Evolutionary conservation across 2,888 invertebrate genomes (phyloP).

Genomic region (Teinopalpus imperialis): DNA sequence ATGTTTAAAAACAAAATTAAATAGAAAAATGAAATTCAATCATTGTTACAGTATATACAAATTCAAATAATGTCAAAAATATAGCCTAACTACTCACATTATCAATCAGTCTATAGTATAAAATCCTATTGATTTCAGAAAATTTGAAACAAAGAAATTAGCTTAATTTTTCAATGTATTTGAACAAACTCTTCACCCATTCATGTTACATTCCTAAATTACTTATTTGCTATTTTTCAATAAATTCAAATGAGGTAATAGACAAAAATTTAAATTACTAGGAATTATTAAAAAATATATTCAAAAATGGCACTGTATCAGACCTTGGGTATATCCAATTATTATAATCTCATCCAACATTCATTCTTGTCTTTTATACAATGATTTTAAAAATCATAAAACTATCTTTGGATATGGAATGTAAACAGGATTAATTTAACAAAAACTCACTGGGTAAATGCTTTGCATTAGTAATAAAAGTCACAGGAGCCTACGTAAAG

Average conservation of each 20-base stretch:
- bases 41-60: conserved; percentile 2
- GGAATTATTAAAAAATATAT: conserved; percentile 15
- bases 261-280: conserved; percentile 27
- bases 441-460: conserved; percentile 48
- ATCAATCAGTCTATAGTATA: conserved; percentile 9
- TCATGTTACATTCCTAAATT: conserved; percentile 14
- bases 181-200: not conserved
- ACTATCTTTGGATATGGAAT: conserved; percentile 56
- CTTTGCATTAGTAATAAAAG: conserved; percentile 31
- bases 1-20: conserved; percentile 1
- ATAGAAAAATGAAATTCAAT: conserved; percentile 15
- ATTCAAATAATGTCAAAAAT: conserved; percentile 10
- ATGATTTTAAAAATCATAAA: conserved; percentile 37
- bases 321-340: conserved; percentile 38
- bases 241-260: conserved; percentile 24
- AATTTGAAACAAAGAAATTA: conserved; percentile 1
- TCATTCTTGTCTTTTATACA: conserved; percentile 32
- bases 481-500: conserved; percentile 66
- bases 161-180: not conserved
- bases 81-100: conserved; percentile 4
- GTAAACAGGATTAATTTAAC: conserved; percentile 43
- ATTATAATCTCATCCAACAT: conserved; percentile 33
- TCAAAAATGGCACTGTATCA: conserved; percentile 43
- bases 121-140: conserved; percentile 1
- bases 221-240: conserved; percentile 16